These are phyloP conservation scores for Urosaurus nigricauda DNA, from an alignment of 2,797 vertebrate genomes.

Conservation along the genomic window DNA sequence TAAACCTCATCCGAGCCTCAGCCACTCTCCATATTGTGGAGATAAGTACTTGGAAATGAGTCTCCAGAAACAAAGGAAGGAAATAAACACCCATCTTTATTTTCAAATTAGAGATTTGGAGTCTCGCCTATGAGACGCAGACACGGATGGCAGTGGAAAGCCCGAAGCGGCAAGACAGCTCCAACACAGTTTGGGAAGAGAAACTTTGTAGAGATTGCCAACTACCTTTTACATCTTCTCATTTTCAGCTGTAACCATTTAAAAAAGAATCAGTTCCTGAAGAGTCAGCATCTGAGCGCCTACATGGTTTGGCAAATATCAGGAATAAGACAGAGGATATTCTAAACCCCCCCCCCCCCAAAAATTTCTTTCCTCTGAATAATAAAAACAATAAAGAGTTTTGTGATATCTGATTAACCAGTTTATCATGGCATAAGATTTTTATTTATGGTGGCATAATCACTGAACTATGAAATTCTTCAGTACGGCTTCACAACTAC, in stretches of 20 bases:
- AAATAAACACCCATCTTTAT: conserved; percentile 25
- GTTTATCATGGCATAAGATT: too few relatives aligned
- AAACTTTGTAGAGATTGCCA: background rate
- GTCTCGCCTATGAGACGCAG: background rate
- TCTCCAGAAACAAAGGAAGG: conserved; percentile 26
- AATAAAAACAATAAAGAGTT: background rate
- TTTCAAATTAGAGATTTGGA: conserved; percentile 23
- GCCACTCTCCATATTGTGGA: conserved; percentile 12
- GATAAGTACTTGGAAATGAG: conserved; percentile 19
- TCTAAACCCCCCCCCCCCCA: too few relatives aligned
- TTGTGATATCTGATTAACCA: too few relatives aligned
- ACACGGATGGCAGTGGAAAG: background rate
- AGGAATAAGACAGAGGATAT: background rate
- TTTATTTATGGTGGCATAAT: too few relatives aligned
- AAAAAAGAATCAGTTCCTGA: background rate
- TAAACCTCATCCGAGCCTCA: background rate
- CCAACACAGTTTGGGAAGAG: background rate
- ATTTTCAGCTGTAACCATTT: background rate
- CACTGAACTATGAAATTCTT: too few relatives aligned
- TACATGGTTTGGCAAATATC: background rate
- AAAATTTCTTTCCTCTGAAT: background rate
- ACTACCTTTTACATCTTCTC: background rate
- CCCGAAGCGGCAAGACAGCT: background rate
- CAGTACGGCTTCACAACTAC: too few relatives aligned
- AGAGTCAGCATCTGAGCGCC: background rate